Base-by-base conservation (phyloP, 2,888 invertebrate species). In the Ectemnius cavifrons region DNA sequence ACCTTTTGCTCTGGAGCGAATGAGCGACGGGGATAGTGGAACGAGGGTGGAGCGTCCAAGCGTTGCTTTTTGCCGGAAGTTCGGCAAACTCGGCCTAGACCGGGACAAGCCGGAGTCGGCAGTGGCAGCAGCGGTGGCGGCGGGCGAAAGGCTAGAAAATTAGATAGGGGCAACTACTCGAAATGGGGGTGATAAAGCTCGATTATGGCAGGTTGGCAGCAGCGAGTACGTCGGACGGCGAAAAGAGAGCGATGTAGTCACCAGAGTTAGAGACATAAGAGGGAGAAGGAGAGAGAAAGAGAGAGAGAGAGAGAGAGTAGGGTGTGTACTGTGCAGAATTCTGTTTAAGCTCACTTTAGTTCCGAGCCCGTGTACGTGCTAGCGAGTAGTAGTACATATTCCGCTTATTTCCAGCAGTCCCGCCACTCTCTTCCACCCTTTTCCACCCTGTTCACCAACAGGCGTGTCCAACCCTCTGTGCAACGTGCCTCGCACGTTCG, bases 271-370 rank as follows among this genome's bases (percentile, higher is more conserved):
- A 37, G 37, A 37, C 8, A 37, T 11, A 37, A 11, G 37, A 11
- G 37, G 8, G 37, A 37, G 6, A 37, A 4, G 37, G 37, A 6
- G 37, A 23, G 23, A 23, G 23, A 23, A 0, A 23, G 23, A 23
- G 37, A 11, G 37, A 37, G 37, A 37, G 37, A 11, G 5, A 2
- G 37, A 37, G 37, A 37, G 37, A 37, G 37, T 37, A 63, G 71
- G 63, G 74, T 69, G 66, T 74, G 75, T 69, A 79, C 70, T 71
- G 81, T 83, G 82, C 75, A 78, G 82, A 83, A 86, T 86, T 82
- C 86, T 84, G 82, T 84, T 85, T 86, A 87, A 79, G 82, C 83
- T 83, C 82, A 75, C 83, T 84, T 78, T 75, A 75, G 69, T 63
- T 67, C 69, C 58, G 72, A 67, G 69, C 63, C 57, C 63, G 61